Conservation (phyloP, 2,113 vertebrate species). For the Brienomyrus longianalis region DNA sequence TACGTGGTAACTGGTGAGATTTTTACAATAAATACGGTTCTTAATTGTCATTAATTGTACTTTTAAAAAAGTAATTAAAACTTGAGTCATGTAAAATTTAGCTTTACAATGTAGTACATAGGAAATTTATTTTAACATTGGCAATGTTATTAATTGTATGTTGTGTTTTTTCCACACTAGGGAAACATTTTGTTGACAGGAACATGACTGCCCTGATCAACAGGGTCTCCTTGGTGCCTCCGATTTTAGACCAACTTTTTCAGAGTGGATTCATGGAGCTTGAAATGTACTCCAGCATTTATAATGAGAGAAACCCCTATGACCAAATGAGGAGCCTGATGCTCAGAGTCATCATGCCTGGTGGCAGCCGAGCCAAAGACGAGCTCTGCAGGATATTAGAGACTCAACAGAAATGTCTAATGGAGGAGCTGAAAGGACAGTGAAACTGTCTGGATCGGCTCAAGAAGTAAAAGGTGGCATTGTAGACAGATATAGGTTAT, state of each 20-base stretch:
- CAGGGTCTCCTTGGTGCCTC: neutral
- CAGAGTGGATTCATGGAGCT: neutral
- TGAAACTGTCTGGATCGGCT: neutral
- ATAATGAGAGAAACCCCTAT: neutral
- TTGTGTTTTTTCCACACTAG: neutral
- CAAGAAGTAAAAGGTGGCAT: too few species aligned
- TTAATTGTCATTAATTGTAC: neutral
- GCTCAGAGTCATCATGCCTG: neutral
- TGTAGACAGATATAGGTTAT: too few species aligned
- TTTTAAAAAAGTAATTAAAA: neutral
- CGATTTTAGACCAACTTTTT: neutral
- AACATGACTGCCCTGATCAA: neutral
- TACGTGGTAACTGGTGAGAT: neutral
- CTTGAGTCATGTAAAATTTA: neutral
- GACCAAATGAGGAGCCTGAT: neutral
- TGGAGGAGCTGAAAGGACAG: neutral
- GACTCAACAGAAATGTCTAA: neutral
- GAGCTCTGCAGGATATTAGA: neutral
- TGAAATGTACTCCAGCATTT: neutral
- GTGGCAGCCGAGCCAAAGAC: neutral
- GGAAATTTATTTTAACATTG: neutral
- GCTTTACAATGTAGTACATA: too few species aligned
- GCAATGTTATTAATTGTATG: neutral
- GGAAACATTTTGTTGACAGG: neutral
- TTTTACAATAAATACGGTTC: neutral